Percentiles rank a stretch among this genome's conserved stretches.
phyloP scores from a whole-genome alignment of 92 coral and sea anemone genomes.

The Actinostola sp. region DNA sequence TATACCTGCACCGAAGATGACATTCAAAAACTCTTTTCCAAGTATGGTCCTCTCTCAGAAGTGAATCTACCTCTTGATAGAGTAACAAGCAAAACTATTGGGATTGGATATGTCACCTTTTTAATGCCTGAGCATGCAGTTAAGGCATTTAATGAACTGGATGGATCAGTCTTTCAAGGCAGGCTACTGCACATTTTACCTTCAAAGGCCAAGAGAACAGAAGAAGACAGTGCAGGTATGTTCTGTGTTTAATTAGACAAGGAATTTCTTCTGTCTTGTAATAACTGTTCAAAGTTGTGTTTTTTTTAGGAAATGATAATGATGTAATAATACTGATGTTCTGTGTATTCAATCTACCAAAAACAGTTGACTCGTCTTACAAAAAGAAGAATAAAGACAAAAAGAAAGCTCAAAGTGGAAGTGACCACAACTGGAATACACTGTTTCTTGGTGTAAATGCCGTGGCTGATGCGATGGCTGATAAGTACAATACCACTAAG shows the following conservation, averaged over 20 bases:
- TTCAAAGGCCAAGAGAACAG: conserved; percentile 78
- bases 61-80: conserved; percentile 91
- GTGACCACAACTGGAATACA: conserved; percentile 96
- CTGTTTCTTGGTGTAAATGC: conserved; percentile 93
- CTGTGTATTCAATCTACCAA: conserved; percentile 3
- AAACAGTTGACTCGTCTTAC: conserved; percentile 38
- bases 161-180: conserved; percentile 93
- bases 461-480: conserved; percentile 98
- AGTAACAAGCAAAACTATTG: conserved; percentile 75
- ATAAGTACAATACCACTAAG: conserved; percentile 88
- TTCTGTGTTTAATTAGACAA: no score
- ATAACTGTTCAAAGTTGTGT: no score
- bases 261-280: no score
- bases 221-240: conserved; percentile 50
- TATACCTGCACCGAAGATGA: conserved; percentile 93
- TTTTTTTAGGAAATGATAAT: no score
- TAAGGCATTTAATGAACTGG: conserved; percentile 88
- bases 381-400: conserved; percentile 83
- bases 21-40: conserved; percentile 72
- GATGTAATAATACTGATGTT: no score
- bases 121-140: conserved; percentile 99
- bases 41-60: conserved; percentile 90
- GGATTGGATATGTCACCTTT: conserved; percentile 92
- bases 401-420: conserved; percentile 72
- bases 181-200: conserved; percentile 88